Percentiles rank a stretch among this genome's conserved stretches.
phyloP scores from a whole-genome alignment of 2,888 invertebrate genomes.

The Saturnia japonica region DNA sequence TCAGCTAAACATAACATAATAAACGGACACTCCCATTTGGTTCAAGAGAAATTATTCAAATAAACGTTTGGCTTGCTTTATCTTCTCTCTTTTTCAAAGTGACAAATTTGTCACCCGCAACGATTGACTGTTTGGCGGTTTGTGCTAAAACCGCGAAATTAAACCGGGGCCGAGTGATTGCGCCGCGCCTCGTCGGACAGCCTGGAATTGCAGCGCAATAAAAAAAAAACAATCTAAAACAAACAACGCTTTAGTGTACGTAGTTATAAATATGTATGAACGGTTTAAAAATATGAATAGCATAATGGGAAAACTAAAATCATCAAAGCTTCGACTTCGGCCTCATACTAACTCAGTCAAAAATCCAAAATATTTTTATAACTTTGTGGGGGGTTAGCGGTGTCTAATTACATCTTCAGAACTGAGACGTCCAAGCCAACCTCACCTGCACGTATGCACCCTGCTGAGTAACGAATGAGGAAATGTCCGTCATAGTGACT shows the following conservation, averaged over 20 bases:
- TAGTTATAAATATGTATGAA: not conserved
- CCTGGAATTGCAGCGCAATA: slow-evolving; percentile 14
- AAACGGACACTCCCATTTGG: not conserved
- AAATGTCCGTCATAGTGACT: too few species aligned
- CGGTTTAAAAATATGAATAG: not conserved
- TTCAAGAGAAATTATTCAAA: not conserved
- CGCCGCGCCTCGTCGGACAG: not conserved
- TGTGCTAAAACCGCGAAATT: slow-evolving; percentile 31
- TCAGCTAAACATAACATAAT: not conserved
- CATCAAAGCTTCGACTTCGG: too few species aligned
- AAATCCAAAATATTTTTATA: too few species aligned
- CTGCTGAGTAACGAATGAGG: too few species aligned
- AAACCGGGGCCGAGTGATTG: slow-evolving; percentile 33
- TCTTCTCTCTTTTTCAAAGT: slow-evolving; percentile 32
- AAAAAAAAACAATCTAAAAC: slow-evolving; percentile 14
- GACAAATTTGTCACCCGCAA: slow-evolving; percentile 28
- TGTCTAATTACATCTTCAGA: too few species aligned
- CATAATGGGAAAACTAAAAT: too few species aligned
- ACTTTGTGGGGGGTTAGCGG: too few species aligned
- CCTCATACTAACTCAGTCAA: too few species aligned
- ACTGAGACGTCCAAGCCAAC: too few species aligned
- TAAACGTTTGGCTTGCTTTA: not conserved
- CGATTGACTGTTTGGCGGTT: slow-evolving; percentile 38
- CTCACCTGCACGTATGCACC: too few species aligned
- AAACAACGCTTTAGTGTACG: not conserved